These are phyloP conservation scores for Heterotis niloticus DNA, from an alignment of 2,113 vertebrate genomes.

Conservation along the genomic window DNA sequence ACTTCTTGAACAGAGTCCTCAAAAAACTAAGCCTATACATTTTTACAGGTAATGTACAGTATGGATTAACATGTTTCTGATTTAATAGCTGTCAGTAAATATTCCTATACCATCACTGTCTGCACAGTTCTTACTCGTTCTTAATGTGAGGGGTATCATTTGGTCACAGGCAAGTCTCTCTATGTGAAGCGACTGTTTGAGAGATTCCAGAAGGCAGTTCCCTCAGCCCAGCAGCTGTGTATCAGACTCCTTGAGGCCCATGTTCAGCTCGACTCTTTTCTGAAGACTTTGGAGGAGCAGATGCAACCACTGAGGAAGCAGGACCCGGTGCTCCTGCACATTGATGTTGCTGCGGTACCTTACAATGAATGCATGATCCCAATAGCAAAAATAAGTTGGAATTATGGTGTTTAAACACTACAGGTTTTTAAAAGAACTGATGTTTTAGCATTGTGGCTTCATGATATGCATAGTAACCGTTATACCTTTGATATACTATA, in stretches of 20 bases:
- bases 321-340: slow-evolving; percentile 58
- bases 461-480: no score
- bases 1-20: no score
- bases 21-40: no score
- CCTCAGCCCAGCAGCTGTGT: slow-evolving; percentile 40
- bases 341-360: slow-evolving; percentile 61
- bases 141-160: neutral
- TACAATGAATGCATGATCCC: no score
- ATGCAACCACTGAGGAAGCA: slow-evolving; percentile 43
- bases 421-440: no score
- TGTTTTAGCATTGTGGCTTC: no score
- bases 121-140: neutral
- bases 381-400: no score
- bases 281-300: slow-evolving; percentile 49
- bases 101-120: no score
- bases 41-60: no score
- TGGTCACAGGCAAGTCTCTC: slow-evolving; percentile 61
- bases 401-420: no score
- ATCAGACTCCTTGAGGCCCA: slow-evolving; percentile 57
- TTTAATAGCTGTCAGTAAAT: no score
- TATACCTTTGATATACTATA: no score
- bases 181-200: slow-evolving; percentile 60
- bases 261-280: slow-evolving; percentile 48
- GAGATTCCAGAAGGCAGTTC: slow-evolving; percentile 38
- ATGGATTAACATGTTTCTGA: neutral